phyloP scores from a whole-genome alignment of 2,888 invertebrate genomes.

The Polymixis flavicincta region DNA sequence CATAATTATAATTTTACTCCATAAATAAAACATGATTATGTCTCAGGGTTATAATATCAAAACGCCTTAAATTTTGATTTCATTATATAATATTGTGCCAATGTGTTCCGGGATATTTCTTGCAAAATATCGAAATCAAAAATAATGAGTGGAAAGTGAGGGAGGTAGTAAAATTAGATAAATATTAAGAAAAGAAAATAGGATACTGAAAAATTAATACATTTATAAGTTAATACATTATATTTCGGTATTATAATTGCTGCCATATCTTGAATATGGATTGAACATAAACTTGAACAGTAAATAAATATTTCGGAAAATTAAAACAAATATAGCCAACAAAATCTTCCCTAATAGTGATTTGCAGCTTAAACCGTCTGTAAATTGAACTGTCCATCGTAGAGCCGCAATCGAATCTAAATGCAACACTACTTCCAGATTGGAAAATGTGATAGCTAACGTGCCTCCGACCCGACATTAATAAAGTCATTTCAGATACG shows the following conservation, averaged over 20 bases:
- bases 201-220: slow-evolving; percentile 63
- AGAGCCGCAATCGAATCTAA: background rate
- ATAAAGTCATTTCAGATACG: slow-evolving; percentile 2
- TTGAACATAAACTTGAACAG: background rate
- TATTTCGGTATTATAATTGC: slow-evolving; percentile 51
- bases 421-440: background rate
- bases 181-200: slow-evolving; percentile 54
- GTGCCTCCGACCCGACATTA: background rate
- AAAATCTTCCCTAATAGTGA: background rate
- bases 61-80: slow-evolving; percentile 40
- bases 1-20: slow-evolving; percentile 64
- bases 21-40: slow-evolving; percentile 74
- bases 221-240: slow-evolving; percentile 43
- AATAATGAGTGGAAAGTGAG: slow-evolving; percentile 66
- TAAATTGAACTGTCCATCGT: no score
- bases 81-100: slow-evolving; percentile 50
- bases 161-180: slow-evolving; percentile 52
- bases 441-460: background rate
- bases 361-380: background rate
- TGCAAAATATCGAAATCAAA: slow-evolving; percentile 50
- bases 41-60: slow-evolving; percentile 64
- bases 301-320: background rate
- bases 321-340: background rate
- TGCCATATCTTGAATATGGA: slow-evolving; percentile 9
- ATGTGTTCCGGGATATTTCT: slow-evolving; percentile 51